These are phyloP conservation scores for Calliphora vomitoria DNA, from an alignment of 2,888 invertebrate species.

Conservation along the genomic window DNA sequence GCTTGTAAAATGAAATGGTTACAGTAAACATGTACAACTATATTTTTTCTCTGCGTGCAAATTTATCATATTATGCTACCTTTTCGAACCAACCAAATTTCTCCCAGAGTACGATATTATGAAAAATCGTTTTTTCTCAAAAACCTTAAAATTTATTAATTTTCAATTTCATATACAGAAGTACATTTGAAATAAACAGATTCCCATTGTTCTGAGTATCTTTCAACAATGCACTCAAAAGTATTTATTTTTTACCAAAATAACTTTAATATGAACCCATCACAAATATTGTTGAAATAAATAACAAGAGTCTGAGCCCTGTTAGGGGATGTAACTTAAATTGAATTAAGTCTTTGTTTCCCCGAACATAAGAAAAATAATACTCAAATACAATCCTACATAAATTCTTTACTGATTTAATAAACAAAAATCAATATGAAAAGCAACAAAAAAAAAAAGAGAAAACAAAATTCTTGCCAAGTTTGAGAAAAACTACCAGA, in stretches of 20 bases:
- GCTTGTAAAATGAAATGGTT: too few relatives aligned
- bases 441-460: conserved; percentile 8
- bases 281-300: not conserved
- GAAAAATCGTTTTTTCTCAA: too few relatives aligned
- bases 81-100: too few relatives aligned
- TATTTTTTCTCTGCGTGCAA: too few relatives aligned
- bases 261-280: not conserved
- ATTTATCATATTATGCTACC: too few relatives aligned
- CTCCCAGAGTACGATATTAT: too few relatives aligned
- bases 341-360: conserved; percentile 29
- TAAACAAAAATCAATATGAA: conserved; percentile 63
- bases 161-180: too few relatives aligned
- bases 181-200: too few relatives aligned
- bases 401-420: conserved; percentile 48
- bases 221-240: not conserved
- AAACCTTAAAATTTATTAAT: too few relatives aligned
- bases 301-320: not conserved
- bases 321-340: conserved; percentile 10
- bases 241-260: not conserved
- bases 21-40: too few relatives aligned
- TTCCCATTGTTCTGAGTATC: too few relatives aligned
- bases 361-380: not conserved
- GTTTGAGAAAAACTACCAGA: conserved; percentile 25
- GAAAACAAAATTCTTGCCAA: conserved; percentile 18
- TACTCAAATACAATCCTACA: not conserved